Evolutionary conservation across 2,888 invertebrate species (phyloP), one percentile per base, ranked within the genome.

Genomic region (Nomada ferruginata): DNA sequence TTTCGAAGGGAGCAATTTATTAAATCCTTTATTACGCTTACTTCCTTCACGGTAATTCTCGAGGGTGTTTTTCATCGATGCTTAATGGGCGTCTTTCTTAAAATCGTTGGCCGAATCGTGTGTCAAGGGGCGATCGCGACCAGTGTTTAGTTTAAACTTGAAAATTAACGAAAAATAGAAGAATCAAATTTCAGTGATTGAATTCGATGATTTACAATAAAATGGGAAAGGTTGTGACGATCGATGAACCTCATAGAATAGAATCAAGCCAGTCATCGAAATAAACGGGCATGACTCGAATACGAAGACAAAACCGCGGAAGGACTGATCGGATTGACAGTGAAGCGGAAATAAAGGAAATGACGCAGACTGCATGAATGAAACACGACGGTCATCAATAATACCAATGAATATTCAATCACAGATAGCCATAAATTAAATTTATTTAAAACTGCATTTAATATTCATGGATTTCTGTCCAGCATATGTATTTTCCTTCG

Each of bases 371-470:
- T 23, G 60, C 63, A 73, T 74, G 50, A 68, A 78, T 73, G 74
- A 64, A 76, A 70, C 57, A 60, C 61, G 69, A 36, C 71, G 64
- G 44, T 57, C 72, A 57, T 77, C 77, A 83, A 81, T 86, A 73
- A 79, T 61, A 3, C 13, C 52, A 42, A 86, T 85, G 72, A 87
- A 87, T 85, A 82, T 85, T 83, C 66, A 78, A 61, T 42, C 53
- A 68, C 76, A 59, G 79, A 81, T 70, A 82, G 76, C 78, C 77
- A 44, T 23, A 63, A 77, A 83, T 86, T 79, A 76, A 78, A 85
- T 86, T 85, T 83, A 83, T 83, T 85, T 87, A 78, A 82, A 86
- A 64, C 13, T 70, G 60, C 63, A 42, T 84, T 66, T 61, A 70
- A 74, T 84, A 84, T 86, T 86, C 73, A 85, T 83, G 79, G 66